Evolutionary conservation across 2,888 invertebrate genomes (phyloP).

Genomic region (Exocentrus adspersus): DNA sequence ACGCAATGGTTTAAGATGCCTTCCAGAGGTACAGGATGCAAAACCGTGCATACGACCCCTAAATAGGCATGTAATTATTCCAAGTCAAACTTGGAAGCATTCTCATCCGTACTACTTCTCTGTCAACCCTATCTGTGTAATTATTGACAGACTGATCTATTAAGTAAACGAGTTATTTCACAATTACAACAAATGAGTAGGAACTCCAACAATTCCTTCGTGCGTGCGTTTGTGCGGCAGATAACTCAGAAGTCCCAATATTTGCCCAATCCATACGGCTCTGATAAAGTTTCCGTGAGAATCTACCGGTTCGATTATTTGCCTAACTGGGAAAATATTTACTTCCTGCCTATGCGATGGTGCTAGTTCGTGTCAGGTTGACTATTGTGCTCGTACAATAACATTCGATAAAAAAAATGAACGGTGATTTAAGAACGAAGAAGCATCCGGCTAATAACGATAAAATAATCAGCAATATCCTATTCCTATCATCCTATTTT

Average conservation of each 20-base stretch:
- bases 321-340: constrained; percentile 34
- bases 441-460: too few species aligned
- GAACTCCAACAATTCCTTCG: neutral
- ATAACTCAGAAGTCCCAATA: constrained; percentile 24
- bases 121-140: neutral
- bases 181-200: too few species aligned
- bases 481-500: too few species aligned
- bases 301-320: constrained; percentile 32
- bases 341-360: constrained; percentile 34
- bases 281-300: constrained; percentile 32
- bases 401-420: neutral
- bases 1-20: too few species aligned
- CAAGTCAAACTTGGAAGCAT: too few species aligned
- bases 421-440: too few species aligned
- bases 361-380: constrained; percentile 24
- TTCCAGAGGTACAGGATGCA: too few species aligned
- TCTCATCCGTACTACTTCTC: too few species aligned
- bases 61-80: too few species aligned
- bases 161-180: too few species aligned
- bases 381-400: constrained; percentile 13
- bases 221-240: neutral
- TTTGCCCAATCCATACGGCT: constrained; percentile 19
- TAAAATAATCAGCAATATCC: too few species aligned
- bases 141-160: neutral
- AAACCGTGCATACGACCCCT: too few species aligned